These are phyloP conservation scores for Neolamprologus multifasciatus DNA, from an alignment of 2,797 vertebrate species.

Conservation along the genomic window DNA sequence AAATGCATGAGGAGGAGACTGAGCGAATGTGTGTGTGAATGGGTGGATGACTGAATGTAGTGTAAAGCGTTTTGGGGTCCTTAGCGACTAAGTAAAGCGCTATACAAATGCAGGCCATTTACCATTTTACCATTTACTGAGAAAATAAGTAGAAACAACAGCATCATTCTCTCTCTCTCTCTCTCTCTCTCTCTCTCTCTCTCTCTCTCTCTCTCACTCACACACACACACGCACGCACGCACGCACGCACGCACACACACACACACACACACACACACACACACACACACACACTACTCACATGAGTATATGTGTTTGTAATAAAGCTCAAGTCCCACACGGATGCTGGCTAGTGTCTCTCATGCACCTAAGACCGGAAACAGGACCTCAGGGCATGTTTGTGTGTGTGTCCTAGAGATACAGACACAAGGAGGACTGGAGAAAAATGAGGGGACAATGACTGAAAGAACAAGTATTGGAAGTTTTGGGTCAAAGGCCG, in stretches of 20 bases:
- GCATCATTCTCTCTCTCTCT: too few species aligned
- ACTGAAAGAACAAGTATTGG: background rate
- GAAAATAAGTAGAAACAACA: too few species aligned
- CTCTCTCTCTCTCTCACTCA: too few species aligned
- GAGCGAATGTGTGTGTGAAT: background rate
- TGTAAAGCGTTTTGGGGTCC: background rate
- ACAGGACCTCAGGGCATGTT: conserved; percentile 22
- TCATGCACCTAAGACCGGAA: conserved; percentile 35
- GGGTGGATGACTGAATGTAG: background rate
- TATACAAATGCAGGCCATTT: background rate
- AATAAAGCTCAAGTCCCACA: conserved; percentile 17
- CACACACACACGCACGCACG: too few species aligned
- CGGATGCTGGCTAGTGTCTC: conserved; percentile 27
- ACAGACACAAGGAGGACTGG: background rate
- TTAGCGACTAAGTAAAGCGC: background rate
- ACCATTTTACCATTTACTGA: too few species aligned
- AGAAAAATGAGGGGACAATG: background rate
- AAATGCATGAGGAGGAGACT: background rate
- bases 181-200: too few species aligned
- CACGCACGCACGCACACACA: too few species aligned
- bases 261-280: background rate
- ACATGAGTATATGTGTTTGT: background rate
- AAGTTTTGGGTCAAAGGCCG: background rate
- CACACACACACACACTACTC: background rate
- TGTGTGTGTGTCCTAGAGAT: background rate